A percentile compares a stretch with the other conserved stretches of the same genome.
Conservation (phyloP, 2,113 vertebrate genomes). For the Dipodomys merriami region DNA sequence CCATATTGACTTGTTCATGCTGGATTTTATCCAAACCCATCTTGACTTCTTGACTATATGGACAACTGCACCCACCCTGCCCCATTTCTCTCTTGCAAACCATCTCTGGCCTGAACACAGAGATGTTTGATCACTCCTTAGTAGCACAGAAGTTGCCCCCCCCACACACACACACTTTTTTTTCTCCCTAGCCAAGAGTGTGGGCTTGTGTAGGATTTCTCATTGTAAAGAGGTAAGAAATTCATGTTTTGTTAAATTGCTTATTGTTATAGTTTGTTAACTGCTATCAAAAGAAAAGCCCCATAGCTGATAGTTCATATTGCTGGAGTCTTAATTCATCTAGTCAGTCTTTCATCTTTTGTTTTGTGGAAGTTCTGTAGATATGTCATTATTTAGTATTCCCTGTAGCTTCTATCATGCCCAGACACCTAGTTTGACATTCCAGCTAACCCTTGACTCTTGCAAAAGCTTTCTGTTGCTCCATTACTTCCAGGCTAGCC, state of each 20-base stretch:
- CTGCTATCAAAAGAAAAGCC: not conserved
- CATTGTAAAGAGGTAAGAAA: not conserved
- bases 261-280: not conserved
- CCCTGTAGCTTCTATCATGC: not conserved
- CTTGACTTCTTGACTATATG: not conserved
- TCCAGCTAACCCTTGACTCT: not conserved
- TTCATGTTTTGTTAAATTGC: not conserved
- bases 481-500: not conserved
- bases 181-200: not conserved
- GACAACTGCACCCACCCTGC: not conserved
- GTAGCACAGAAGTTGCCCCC: not conserved
- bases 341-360: not conserved
- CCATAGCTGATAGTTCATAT: not conserved
- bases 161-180: not conserved
- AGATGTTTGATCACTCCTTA: conserved; percentile 18
- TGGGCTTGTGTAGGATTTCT: not conserved
- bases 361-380: conserved; percentile 28
- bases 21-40: not conserved
- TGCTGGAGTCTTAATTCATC: conserved; percentile 24
- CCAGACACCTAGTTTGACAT: not conserved
- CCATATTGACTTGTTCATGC: not conserved
- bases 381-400: not conserved
- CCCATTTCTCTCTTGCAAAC: not conserved
- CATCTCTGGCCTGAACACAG: not conserved
- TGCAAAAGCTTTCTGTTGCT: not conserved